A percentile compares a stretch with the other conserved stretches of the same genome.
These are phyloP conservation scores for Thryonomys swinderianus DNA, from an alignment of 2,113 vertebrate genomes.

Conservation along the genomic window DNA sequence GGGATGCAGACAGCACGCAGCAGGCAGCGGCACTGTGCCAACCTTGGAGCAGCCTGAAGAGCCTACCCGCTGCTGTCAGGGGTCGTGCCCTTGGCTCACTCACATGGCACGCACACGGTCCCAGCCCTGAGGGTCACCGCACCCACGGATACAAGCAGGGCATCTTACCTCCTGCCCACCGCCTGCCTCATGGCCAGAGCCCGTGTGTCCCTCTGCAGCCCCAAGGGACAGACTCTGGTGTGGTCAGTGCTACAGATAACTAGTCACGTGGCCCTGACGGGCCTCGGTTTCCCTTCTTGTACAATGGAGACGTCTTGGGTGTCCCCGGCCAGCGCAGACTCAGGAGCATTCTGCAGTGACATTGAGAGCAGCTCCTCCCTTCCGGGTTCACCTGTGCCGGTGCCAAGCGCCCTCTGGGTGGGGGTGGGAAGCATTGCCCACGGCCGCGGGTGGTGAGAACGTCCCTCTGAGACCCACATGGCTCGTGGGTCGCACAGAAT, in stretches of 20 bases:
- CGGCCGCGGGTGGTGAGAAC: too few species aligned
- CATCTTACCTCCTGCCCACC: not conserved
- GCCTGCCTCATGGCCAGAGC: not conserved
- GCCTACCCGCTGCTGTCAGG: not conserved
- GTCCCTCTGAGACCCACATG: not conserved
- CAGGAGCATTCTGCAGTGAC: not conserved
- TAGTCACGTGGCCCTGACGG: not conserved
- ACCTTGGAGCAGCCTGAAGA: not conserved
- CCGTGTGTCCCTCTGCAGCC: not conserved
- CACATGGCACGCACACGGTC: not conserved
- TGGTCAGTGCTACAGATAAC: not conserved
- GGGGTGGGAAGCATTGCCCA: too few species aligned
- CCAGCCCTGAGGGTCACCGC: not conserved
- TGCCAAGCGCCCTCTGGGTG: not conserved
- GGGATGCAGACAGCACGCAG: not conserved
- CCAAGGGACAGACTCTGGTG: not conserved
- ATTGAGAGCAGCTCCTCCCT: not conserved
- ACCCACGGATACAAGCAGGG: rapidly evolving
- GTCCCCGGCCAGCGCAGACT: not conserved
- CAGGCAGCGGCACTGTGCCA: not conserved
- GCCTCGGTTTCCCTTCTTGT: not conserved
- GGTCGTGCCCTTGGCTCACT: not conserved
- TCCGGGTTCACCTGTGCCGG: not conserved
- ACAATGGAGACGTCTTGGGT: not conserved
- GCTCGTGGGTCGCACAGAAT: not conserved